Conservation (phyloP, 1,140 invertebrate genomes). For the Plectrocnemia conspersa region DNA sequence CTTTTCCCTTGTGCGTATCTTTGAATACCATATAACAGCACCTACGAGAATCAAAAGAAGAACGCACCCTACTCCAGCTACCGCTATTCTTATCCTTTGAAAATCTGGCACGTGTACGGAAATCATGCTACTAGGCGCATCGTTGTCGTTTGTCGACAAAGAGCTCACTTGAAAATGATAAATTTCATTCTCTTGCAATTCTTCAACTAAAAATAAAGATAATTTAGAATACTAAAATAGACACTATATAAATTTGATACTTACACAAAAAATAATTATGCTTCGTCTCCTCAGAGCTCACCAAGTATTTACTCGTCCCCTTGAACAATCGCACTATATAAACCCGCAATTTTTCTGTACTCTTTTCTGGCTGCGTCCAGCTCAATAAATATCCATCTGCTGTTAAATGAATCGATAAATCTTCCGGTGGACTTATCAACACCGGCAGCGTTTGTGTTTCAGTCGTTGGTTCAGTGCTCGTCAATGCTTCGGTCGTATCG, state of each 20-base stretch:
- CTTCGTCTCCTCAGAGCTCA: slow-evolving; percentile 57
- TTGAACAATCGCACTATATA: slow-evolving; percentile 61
- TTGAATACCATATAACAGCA: slow-evolving; percentile 57
- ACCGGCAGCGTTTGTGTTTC: slow-evolving; percentile 37
- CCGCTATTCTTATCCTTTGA: slow-evolving; percentile 56
- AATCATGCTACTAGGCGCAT: slow-evolving; percentile 54
- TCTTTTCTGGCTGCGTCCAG: slow-evolving; percentile 65
- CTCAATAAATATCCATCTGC: slow-evolving; percentile 64
- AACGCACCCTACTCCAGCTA: slow-evolving; percentile 56
- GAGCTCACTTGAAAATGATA: slow-evolving; percentile 66
- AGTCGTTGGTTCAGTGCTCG: not conserved
- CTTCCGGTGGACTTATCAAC: slow-evolving; percentile 58
- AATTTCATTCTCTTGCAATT: slow-evolving; percentile 59
- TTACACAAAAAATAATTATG: slow-evolving; percentile 45
- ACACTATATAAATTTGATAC: slow-evolving; percentile 8
- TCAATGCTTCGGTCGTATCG: too few relatives aligned
- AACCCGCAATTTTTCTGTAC: slow-evolving; percentile 52
- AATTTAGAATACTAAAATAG: slow-evolving; percentile 3
- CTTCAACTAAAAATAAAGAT: slow-evolving; percentile 52
- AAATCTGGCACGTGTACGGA: slow-evolving; percentile 58
- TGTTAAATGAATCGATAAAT: slow-evolving; percentile 59
- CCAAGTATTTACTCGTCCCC: slow-evolving; percentile 54
- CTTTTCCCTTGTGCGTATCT: slow-evolving; percentile 21
- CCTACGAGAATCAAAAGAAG: slow-evolving; percentile 55
- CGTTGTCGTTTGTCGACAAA: slow-evolving; percentile 52